These are phyloP conservation scores for Epizoanthus scotinus DNA, from an alignment of 92 coral and sea anemone genomes.

Conservation along the genomic window DNA sequence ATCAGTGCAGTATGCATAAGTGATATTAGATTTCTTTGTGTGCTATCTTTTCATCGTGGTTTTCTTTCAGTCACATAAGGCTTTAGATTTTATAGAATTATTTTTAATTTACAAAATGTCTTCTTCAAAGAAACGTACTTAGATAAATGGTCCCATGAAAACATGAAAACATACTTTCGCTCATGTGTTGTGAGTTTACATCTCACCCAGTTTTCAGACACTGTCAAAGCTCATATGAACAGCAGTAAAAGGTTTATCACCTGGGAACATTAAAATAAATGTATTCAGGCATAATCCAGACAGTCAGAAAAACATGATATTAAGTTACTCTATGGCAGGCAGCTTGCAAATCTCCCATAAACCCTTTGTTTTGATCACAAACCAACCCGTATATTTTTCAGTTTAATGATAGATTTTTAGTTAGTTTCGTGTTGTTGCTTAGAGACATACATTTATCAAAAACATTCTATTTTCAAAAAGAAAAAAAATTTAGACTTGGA, in stretches of 20 bases:
- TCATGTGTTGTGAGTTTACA: too few species aligned
- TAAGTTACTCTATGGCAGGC: too few species aligned
- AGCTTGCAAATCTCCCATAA: too few species aligned
- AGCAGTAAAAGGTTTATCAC: too few species aligned
- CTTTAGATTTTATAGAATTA: not conserved
- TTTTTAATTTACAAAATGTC: not conserved
- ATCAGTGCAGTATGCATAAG: conserved; percentile 1
- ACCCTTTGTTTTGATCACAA: not conserved
- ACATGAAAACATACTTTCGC: too few species aligned
- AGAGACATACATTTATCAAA: not conserved
- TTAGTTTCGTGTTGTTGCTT: conserved; percentile 13
- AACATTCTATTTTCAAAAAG: not conserved
- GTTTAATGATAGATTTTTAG: not conserved
- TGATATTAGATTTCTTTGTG: not conserved
- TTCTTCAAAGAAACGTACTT: not conserved
- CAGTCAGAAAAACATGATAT: too few species aligned
- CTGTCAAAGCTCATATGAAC: too few species aligned
- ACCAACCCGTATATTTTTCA: not conserved
- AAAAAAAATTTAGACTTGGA: too few species aligned
- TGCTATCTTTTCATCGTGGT: not conserved
- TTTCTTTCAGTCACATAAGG: not conserved
- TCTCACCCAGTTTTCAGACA: too few species aligned
- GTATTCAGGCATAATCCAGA: too few species aligned
- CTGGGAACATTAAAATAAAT: too few species aligned
- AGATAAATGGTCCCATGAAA: not conserved